Conservation (phyloP, 2,888 invertebrate genomes). For the Hirtodrosophila confusa region DNA sequence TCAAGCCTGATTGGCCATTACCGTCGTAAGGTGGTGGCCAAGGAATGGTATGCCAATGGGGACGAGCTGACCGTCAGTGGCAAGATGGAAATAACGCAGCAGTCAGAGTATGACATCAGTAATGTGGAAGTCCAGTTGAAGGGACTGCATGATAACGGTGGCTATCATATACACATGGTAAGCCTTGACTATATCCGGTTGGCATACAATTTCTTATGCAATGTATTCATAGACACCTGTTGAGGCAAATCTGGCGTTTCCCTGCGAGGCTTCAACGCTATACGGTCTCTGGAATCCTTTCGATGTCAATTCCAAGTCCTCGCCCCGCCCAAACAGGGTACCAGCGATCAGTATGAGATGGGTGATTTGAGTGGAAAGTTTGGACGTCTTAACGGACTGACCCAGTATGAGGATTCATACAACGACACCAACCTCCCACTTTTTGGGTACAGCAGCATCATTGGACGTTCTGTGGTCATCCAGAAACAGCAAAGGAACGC, state of each 20-base stretch:
- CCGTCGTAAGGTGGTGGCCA: constrained; percentile 92
- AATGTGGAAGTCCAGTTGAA: constrained; percentile 91
- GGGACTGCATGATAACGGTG: constrained; percentile 88
- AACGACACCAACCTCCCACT: constrained; percentile 93
- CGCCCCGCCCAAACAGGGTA: constrained; percentile 88
- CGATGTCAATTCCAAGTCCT: constrained; percentile 87
- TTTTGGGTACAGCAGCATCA: constrained; percentile 91
- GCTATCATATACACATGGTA: constrained; percentile 94
- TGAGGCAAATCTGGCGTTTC: constrained; percentile 92
- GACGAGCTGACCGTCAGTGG: constrained; percentile 88
- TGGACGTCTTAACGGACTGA: constrained; percentile 89
- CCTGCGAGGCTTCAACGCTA: constrained; percentile 92
- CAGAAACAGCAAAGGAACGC: constrained; percentile 88
- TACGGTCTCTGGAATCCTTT: constrained; percentile 95
- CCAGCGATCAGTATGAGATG: constrained; percentile 93
- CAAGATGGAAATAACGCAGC: constrained; percentile 92
- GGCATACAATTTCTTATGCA: too few relatives aligned
- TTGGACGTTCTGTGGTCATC: constrained; percentile 94
- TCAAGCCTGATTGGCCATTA: constrained; percentile 91
- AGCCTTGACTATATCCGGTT: constrained; percentile 25
- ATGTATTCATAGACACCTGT: constrained; percentile 88
- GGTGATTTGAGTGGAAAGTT: constrained; percentile 95
- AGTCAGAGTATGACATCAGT: constrained; percentile 93
- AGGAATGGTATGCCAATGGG: constrained; percentile 95
- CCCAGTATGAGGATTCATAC: constrained; percentile 86